Evolutionary conservation across 2,888 invertebrate genomes (phyloP), one percentile per base, ranked within the genome.

Genomic region (Pachycephus smyrnensis): DNA sequence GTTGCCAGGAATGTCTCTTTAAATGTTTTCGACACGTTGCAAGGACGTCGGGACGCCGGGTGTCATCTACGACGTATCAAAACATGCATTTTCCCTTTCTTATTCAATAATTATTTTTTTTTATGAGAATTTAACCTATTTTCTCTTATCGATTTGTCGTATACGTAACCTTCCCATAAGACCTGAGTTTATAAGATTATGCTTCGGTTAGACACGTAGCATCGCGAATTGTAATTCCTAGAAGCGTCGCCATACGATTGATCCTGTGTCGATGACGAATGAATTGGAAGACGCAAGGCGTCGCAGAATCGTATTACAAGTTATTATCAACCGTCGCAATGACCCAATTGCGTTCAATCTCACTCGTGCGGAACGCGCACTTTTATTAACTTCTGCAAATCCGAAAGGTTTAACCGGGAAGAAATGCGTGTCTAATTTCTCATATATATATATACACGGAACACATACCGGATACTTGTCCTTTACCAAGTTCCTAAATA

Each of bases 271-370:
- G 55, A 55, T 55, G 23, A 23, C 55, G 23, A 55, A 55, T 23
- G 55, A 55, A 55, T 55, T 23, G 23, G 23, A 55, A 23, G 23
- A 55, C 23, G 23, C 23, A 73, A 68, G 30, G 68, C 73, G 68
- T 35, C 68, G 32, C 69, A 81, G 79, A 83, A 80, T 80, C 74
- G 77, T 36, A 81, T 81, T 85, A 85, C 80, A 74, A 73, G 35
- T 75, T 77, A 78, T 80, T 81, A 79, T 23, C 15, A 15, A 33
- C 37, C 79, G 74, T 81, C 82, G 77, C 79, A 82, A 83, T 81
- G 80, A 82, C 81, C 77, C 84, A 83, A 85, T 85, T 86, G 83
- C 78, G 76, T 77, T 81, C 83, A 83, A 86, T 82, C 76, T 76
- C 37, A 81, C 77, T 80, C 80, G 80, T 75, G 83, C 80, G 77